Base-by-base conservation (phyloP, 2,888 invertebrate genomes). In the Tetropium fuscum region DNA sequence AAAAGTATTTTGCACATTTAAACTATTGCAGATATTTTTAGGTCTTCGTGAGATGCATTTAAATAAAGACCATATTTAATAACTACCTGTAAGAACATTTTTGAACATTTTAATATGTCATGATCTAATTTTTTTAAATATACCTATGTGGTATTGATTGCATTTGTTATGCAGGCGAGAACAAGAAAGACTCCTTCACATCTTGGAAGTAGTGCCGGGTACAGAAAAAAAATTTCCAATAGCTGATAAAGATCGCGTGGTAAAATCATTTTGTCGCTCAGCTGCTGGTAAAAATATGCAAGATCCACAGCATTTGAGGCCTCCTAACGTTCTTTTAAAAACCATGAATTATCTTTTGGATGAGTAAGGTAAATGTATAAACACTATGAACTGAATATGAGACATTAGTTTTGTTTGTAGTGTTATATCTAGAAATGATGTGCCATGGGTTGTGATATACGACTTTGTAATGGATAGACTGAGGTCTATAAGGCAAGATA, bases 401-500 rank as follows among this genome's bases (percentile, higher is more conserved):
- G 19, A 13, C 7, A 18, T 22, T 19, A n/a, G n/a, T n/a, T n/a
- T n/a, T n/a, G n/a, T 76, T 80, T 67, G 55, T 67, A 85, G 85
- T 53, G 75, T 84, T 38, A 73, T 81, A 20, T 69, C 70, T 1
- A 77, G 77, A 57, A 69, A 73, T 1, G 80, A 84, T 53, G 69
- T 81, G n/a, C 78, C 84, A 8, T 87, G 86, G 81, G 71, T 81
- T 47, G 74, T 84, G 0, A 80, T 88, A 38, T 94, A 93, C 74
- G 89, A 92, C 77, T 94, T 91, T 80, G 83, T 93, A 45, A 87
- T 89, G 74, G 92, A 94, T 77, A 85, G 94, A 10, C 80, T 93
- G 56, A 81, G 92, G 70, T 87, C 93, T 0, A 85, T 94, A 2
- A 82, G 93, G 27, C 93, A 94, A 78, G 94, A 94, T 74, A 85